phyloP scores from a whole-genome alignment of 2,888 invertebrate genomes.

The Omphaloscelis lunosa region DNA sequence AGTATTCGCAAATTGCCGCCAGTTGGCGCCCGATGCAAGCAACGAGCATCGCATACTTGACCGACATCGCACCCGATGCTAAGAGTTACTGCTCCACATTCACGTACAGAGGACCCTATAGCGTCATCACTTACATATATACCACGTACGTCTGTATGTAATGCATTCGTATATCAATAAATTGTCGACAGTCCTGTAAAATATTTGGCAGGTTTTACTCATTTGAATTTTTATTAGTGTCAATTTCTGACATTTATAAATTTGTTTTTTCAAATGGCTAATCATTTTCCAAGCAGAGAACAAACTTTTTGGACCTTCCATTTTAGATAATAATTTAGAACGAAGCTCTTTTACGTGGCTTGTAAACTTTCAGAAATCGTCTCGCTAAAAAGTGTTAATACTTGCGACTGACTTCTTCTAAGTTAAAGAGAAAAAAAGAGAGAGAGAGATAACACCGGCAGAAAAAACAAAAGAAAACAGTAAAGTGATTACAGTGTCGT shows the following conservation, averaged over 20 bases:
- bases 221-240: background rate
- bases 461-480: too few relatives aligned
- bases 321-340: background rate
- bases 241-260: background rate
- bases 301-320: background rate
- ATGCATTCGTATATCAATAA: background rate
- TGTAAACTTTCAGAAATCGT: too few relatives aligned
- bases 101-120: background rate
- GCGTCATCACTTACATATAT: too few relatives aligned
- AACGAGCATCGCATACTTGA: slow-evolving; percentile 34
- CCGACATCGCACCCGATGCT: slow-evolving; percentile 14
- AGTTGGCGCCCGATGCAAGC: slow-evolving; percentile 21
- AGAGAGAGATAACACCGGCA: too few relatives aligned
- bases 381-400: too few relatives aligned
- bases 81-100: slow-evolving; percentile 22
- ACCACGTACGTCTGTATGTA: background rate
- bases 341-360: too few relatives aligned
- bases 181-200: background rate
- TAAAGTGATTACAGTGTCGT: too few relatives aligned
- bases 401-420: too few relatives aligned
- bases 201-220: background rate
- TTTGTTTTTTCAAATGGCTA: background rate
- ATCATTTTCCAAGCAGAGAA: background rate
- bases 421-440: too few relatives aligned
- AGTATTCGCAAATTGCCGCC: slow-evolving; percentile 42